Conservation (phyloP, 2,797 vertebrate genomes). For the Fratercula arctica region DNA sequence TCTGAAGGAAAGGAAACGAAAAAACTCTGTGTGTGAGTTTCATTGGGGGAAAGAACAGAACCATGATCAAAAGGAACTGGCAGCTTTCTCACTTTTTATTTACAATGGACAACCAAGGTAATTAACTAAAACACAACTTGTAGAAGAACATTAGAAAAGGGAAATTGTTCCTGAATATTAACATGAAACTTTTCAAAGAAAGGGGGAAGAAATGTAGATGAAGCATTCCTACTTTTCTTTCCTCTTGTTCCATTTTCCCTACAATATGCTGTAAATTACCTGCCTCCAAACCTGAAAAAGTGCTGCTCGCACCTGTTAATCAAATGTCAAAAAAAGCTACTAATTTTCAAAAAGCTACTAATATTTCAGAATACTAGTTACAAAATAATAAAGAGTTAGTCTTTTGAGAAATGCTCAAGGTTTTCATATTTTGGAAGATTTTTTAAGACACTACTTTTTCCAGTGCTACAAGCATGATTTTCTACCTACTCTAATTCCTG, state of each 20-base stretch:
- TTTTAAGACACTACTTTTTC: background rate
- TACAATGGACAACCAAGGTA: background rate
- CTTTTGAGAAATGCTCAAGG: background rate
- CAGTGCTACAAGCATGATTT: background rate
- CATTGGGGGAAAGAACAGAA: background rate
- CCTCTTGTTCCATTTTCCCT: background rate
- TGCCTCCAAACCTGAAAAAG: background rate
- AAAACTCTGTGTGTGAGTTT: background rate
- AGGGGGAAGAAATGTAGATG: background rate
- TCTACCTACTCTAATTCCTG: background rate
- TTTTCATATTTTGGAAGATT: background rate
- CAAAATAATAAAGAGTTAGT: background rate
- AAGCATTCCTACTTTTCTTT: background rate
- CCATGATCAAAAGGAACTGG: background rate
- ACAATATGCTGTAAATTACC: background rate
- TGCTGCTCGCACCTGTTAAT: background rate
- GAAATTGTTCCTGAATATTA: background rate
- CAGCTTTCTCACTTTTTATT: slow-evolving; percentile 7
- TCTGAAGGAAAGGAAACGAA: background rate
- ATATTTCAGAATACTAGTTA: background rate
- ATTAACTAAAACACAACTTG: background rate
- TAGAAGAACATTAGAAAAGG: background rate
- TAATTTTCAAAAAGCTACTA: background rate
- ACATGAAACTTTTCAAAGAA: background rate
- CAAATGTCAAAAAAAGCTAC: background rate